Conservation (phyloP, 2,888 invertebrate species). For the Tholera decimalis region DNA sequence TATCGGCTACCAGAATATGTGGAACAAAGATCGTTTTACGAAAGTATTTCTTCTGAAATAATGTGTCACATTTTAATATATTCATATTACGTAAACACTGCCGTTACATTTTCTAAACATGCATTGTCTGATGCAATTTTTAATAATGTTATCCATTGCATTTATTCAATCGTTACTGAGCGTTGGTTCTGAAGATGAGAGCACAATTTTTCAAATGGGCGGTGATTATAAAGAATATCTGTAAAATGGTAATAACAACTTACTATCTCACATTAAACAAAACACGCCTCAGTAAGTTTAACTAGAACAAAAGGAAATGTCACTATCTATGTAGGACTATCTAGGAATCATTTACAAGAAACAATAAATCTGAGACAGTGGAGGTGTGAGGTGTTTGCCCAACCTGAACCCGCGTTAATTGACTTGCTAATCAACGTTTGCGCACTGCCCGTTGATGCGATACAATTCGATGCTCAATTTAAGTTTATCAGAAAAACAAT, state of each 20-base stretch:
- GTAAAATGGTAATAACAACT: neutral
- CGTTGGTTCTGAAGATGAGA: slow-evolving; percentile 6
- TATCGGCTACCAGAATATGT: neutral
- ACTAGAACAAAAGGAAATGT: slow-evolving; percentile 46
- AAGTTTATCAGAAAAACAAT: slow-evolving; percentile 58
- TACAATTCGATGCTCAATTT: slow-evolving; percentile 59
- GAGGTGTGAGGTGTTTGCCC: slow-evolving; percentile 69
- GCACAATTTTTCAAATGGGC: neutral
- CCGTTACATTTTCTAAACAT: slow-evolving; percentile 53
- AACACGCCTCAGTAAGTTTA: slow-evolving; percentile 22
- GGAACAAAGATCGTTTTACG: slow-evolving; percentile 23
- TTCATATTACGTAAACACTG: slow-evolving; percentile 31
- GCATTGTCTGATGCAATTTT: slow-evolving; percentile 45
- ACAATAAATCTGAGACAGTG: slow-evolving; percentile 65
- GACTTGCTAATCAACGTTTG: slow-evolving; percentile 79
- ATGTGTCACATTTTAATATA: slow-evolving; percentile 33
- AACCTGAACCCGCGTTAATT: slow-evolving; percentile 76
- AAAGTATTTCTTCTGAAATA: slow-evolving; percentile 22
- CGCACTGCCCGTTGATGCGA: slow-evolving; percentile 64
- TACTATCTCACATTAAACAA: slow-evolving; percentile 29
- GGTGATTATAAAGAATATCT: neutral
- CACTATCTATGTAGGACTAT: slow-evolving; percentile 53
- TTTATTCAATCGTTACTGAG: neutral
- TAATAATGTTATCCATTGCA: slow-evolving; percentile 19
- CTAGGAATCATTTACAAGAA: slow-evolving; percentile 61